Percentiles rank a stretch among this genome's conserved stretches.
These are phyloP conservation scores for Drosophila eohydei DNA, from an alignment of 2,888 invertebrate species.

Conservation along the genomic window DNA sequence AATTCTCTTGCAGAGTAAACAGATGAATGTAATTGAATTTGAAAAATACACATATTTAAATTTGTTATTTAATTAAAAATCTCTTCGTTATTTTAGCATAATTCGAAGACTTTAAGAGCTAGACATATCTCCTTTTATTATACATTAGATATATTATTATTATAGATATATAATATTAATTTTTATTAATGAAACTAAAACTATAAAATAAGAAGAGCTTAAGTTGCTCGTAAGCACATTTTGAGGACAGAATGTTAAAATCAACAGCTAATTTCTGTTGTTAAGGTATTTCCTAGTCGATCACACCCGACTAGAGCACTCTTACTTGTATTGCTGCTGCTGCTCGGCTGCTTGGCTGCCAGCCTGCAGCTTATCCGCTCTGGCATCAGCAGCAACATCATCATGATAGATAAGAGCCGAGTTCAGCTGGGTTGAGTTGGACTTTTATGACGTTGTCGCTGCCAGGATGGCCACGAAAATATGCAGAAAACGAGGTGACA, in stretches of 20 bases:
- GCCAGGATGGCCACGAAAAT: constrained; percentile 53
- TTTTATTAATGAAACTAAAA: too few relatives aligned
- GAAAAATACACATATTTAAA: too few relatives aligned
- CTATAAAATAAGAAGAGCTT: too few relatives aligned
- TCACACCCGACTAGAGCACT: constrained; percentile 3
- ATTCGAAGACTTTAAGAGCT: too few relatives aligned
- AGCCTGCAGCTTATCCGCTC: constrained; percentile 59
- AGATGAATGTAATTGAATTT: too few relatives aligned
- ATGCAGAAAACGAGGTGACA: constrained; percentile 76
- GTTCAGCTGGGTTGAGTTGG: constrained; percentile 32
- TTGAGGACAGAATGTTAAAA: not conserved
- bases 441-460: constrained; percentile 60
- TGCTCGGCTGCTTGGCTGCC: constrained; percentile 2
- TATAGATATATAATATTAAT: too few relatives aligned
- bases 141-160: too few relatives aligned
- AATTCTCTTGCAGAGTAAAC: too few relatives aligned
- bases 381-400: constrained; percentile 75
- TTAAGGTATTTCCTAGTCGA: not conserved
- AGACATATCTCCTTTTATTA: too few relatives aligned
- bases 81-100: too few relatives aligned
- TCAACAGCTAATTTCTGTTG: not conserved
- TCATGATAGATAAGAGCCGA: constrained; percentile 69
- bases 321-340: constrained; percentile 6
- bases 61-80: too few relatives aligned
- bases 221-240: too few relatives aligned